Base-by-base conservation (phyloP, 2,797 vertebrate species). In the Coregonus sp. region DNA sequence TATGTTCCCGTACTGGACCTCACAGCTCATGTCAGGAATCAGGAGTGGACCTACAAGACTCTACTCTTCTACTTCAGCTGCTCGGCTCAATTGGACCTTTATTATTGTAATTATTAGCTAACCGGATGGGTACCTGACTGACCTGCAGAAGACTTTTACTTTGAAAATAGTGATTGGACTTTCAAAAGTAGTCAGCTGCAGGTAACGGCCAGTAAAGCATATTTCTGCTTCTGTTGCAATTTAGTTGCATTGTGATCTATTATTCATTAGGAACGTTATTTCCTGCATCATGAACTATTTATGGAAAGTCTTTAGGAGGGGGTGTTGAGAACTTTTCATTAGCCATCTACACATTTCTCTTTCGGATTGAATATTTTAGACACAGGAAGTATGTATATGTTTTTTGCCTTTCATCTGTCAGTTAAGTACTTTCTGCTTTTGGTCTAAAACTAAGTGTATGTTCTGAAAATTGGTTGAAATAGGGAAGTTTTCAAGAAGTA, bases 261-360 rank as follows among this genome's bases (percentile, higher is more conserved):
- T 81, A 82, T 82, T 86, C 76, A 85, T 78, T 11, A 5, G 68
- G 72, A 35, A 33, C 16, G n/a, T 75, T 75, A 61, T 73, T 52
- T 65, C 74, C 54, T 70, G 63, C 40, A 16, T 37, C 47, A 18
- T 29, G 18, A n/a, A 29, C 59, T 81, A 33, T 81, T 72, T 33
- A 35, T 31, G 63, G 50, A 35, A n/a, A 67, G 14, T 16, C 15
- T 51, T 47, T 25, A 67, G 47, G 33, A 59, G n/a, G 16, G 25
- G 66, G 73, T 3, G 37, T 35, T 20, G 47, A 35, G 47, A 37
- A 35, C 14, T 52, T 25, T 71, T 51, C 47, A 52, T 31, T 29
- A 29, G 7, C 66, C 31, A 68, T 68, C 33, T 65, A n/a, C 61
- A 65, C 61, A 66, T 67, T 61, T 50, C 33, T 31, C 4, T 67